Base-by-base conservation (phyloP, 2,113 vertebrate genomes). In the human (Homo sapiens) region DNA sequence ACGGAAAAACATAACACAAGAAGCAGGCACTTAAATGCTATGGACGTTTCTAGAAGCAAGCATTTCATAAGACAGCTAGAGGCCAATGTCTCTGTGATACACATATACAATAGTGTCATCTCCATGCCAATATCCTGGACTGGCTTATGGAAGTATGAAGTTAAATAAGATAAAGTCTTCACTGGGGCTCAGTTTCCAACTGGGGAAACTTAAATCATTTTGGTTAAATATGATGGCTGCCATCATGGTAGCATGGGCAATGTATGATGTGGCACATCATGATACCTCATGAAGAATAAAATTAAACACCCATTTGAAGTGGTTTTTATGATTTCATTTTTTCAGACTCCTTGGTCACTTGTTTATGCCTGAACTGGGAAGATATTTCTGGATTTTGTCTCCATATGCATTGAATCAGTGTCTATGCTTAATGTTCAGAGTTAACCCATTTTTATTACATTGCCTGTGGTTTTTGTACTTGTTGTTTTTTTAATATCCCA, bases 361-460 rank as follows among this genome's bases (percentile, higher is more conserved):
- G 22, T 83, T 92, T 83, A 11, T 2, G 38, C 20, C 4, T 23
- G 70, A 89, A 52, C 40, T 18, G 9, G 35, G 61, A 92, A 87
- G 38, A 11, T 38, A 45, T 79, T 89, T 79, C 89, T 48, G 8
- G 45, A 14, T 30, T 18, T 13, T 32, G 20, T 32, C 50, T 93
- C 35, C 8, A 8, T 85, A 87, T 96, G 6, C 32, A 2, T 23
- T 0, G 6, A 76, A 50, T 43, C 64, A 59, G 23, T 83, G 43
- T 68, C 72, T 38, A 3, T 52, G 35, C 79, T 73, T 87, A 61
- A 89, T 43, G 38, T 75, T 93, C 86, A 81, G 1, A 86, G 68
- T 92, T 94, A 95, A 35, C 93, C 81, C 66, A 12, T 78, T 93
- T 94, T 92, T 89, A 91, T 79, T 79, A 32, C 75, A 76, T n/a